Evolutionary conservation across 2,113 vertebrate genomes (phyloP), one percentile per base, ranked within the genome.

Genomic region (Grammomys dolichurus): DNA sequence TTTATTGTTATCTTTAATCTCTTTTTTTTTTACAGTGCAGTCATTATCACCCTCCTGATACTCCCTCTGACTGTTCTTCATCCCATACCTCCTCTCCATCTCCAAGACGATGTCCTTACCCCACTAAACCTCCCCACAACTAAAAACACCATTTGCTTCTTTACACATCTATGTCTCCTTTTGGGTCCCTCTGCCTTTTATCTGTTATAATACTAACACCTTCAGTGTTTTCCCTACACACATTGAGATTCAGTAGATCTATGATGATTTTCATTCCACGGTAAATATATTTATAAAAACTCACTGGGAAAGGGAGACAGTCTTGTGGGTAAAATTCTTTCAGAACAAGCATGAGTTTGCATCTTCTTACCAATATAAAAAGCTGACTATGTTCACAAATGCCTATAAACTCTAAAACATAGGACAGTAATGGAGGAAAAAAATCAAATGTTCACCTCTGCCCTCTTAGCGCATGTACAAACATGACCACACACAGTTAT

Each of bases 121-220:
- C 58, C 58, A 60, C 58, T 60, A 60, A 20, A 60, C 20, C 58
- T 60, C 58, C 20, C 58, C 58, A 24, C 58, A 60, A 22, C 58
- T 20, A 60, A 24, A 60, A 60, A 5, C 78, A 88, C 96, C 72
- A 72, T 72, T 89, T 91, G 60, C 77, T 92, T 92, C 91, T 19
- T 90, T 94, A 87, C 88, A 95, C 82, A n/a, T 67, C 46, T 91
- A n/a, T 0, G 92, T 31, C 67, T 70, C 75, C 73, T 96, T 97
- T 98, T 97, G 5, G 46, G 8, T 40, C 80, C 46, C 13, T 89
- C 89, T 58, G 13, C 58, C 33, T 89, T 93, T 33, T 77, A 22
- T 43, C 12, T 10, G 26, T 65, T 89, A 54, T 58, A 40, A 36
- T 16, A 77, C 46, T 58, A 46, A 91, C 33, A 7, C 43, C 69